Base-by-base conservation (phyloP, 2,797 vertebrate species). In the Siniperca scherzeri region DNA sequence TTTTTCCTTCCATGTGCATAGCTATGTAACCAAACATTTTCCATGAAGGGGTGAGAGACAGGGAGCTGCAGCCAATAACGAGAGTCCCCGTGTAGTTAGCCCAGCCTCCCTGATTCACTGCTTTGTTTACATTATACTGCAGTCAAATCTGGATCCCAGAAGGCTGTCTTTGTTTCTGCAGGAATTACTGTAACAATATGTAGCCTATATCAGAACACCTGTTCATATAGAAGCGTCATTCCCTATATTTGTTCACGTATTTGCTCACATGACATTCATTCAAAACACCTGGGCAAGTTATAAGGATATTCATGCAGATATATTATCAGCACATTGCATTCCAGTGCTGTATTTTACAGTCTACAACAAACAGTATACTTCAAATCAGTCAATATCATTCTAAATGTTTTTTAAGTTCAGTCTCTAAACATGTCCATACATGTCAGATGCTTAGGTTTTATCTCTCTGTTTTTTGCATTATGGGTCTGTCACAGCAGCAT, bases 121-220 rank as follows among this genome's bases (percentile, higher is more conserved):
- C 82, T 93, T 93, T 93, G 90, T 93, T 95, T 92, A 94, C 90
- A 82, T 83, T 90, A 56, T 68, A 62, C 89, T 89, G 88, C 90
- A 91, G 89, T 74, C 22, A 77, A 60, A 86, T 87, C 27, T 74
- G 22, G 48, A 80, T 46, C 73, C 25, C 57, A 66, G 46, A 21
- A 33, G 40, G 17, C 30, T 80, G 42, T 62, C 80, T 90, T 92
- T 87, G 82, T 89, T 27, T 60, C 27, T 82, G 56, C 57, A 74
- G 21, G 30, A 72, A 14, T 72, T 60, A 16, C 12, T 71, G 25
- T 70, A 52, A 74, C 55, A 57, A 1, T 19, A 21, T 68, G 12
- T 12, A 19, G 7, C 4, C 0, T 50, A 10, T 11, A 21, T 6
- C 7, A 65, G 2, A 22, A 6, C 5, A n/a, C 11, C 10, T 67